These are phyloP conservation scores for Drosophila pseudotakahashii DNA, from an alignment of 2,888 invertebrate genomes.

Conservation along the genomic window DNA sequence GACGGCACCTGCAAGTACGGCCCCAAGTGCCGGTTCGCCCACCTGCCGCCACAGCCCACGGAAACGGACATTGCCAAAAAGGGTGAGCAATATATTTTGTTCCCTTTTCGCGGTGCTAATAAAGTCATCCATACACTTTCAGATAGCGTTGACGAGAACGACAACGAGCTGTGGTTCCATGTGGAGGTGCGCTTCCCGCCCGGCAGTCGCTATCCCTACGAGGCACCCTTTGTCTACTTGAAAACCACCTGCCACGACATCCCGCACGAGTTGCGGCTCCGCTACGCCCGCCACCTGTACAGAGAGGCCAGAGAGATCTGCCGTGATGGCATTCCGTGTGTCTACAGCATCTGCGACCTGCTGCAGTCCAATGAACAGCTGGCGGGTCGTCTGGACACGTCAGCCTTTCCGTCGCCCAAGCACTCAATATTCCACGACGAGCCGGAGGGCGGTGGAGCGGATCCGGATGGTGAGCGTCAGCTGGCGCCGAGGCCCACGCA, in stretches of 20 bases:
- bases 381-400: slow-evolving; percentile 85
- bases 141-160: slow-evolving; percentile 74
- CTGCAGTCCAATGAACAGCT: slow-evolving; percentile 89
- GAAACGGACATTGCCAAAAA: slow-evolving; percentile 39
- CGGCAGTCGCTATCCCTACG: slow-evolving; percentile 89
- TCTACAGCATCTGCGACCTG: slow-evolving; percentile 90
- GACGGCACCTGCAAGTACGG: slow-evolving; percentile 90
- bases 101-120: no score
- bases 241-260: slow-evolving; percentile 87
- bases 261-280: slow-evolving; percentile 88
- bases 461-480: slow-evolving; percentile 50
- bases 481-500: slow-evolving; percentile 86
- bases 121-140: background rate
- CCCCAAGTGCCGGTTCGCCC: slow-evolving; percentile 90
- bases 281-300: slow-evolving; percentile 88
- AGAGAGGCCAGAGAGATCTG: slow-evolving; percentile 89
- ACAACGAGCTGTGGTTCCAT: slow-evolving; percentile 86
- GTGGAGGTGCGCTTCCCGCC: slow-evolving; percentile 91
- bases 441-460: slow-evolving; percentile 74
- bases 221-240: slow-evolving; percentile 89
- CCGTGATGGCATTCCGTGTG: slow-evolving; percentile 88
- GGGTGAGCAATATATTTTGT: slow-evolving; percentile 16
- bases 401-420: slow-evolving; percentile 85
- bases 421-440: slow-evolving; percentile 87
- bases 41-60: slow-evolving; percentile 84